phyloP scores from a whole-genome alignment of 1,140 invertebrate genomes.

The Aphaenogaster floridana region DNA sequence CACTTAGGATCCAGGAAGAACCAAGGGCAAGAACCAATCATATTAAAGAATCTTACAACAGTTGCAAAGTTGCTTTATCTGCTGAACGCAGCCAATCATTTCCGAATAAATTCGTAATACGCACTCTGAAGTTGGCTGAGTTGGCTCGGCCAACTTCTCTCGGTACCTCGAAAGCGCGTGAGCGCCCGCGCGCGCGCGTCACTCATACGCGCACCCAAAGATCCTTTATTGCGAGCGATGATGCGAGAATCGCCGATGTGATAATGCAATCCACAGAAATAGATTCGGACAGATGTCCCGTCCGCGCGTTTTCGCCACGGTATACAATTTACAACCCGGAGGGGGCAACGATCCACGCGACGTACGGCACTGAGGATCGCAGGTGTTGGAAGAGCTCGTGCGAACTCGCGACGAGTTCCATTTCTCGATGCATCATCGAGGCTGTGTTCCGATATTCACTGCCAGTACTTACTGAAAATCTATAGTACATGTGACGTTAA shows the following conservation, averaged over 20 bases:
- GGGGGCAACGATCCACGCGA: not conserved
- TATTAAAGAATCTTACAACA: too few species aligned
- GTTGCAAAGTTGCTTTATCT: too few species aligned
- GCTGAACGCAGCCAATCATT: too few species aligned
- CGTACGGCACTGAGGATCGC: too few species aligned
- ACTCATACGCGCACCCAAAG: not conserved
- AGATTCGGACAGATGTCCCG: not conserved
- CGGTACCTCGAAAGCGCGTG: not conserved
- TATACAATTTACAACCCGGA: not conserved
- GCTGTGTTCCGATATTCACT: not conserved
- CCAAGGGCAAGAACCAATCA: too few species aligned
- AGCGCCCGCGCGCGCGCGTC: not conserved
- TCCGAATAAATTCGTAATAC: too few species aligned
- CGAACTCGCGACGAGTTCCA: not conserved
- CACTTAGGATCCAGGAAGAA: too few species aligned
- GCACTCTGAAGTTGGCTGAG: not conserved
- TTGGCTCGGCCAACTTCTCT: slow-evolving; percentile 58
- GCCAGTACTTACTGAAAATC: too few species aligned
- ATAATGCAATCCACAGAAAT: slow-evolving; percentile 31
- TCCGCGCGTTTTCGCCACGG: not conserved
- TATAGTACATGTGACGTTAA: too few species aligned
- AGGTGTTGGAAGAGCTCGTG: not conserved
- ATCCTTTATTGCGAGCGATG: slow-evolving; percentile 47
- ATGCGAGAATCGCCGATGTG: slow-evolving; percentile 34
- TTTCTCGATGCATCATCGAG: not conserved